Evolutionary conservation across 2,113 vertebrate species (phyloP).

Genomic region (Atrichornis clamosus): DNA sequence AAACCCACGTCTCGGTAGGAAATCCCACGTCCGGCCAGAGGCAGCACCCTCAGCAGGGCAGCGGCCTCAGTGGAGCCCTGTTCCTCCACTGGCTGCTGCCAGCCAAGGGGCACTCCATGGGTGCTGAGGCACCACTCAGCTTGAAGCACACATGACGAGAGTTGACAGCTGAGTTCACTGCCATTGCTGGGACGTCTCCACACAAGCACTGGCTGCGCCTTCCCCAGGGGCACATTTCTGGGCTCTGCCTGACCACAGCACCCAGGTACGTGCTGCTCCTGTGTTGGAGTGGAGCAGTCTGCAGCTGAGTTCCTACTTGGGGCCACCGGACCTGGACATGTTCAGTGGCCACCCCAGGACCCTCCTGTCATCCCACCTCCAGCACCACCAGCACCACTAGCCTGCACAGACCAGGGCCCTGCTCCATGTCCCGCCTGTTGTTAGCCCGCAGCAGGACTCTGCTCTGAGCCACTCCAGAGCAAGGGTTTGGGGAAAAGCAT

Average conservation of each 20-base stretch:
- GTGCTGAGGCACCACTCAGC: neutral
- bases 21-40: neutral
- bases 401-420: neutral
- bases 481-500: neutral
- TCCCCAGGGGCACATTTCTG: neutral
- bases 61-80: neutral
- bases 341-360: neutral
- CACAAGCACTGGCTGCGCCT: neutral
- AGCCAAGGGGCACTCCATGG: neutral
- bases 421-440: rapidly evolving
- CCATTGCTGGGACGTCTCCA: neutral
- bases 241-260: neutral
- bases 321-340: neutral
- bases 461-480: neutral
- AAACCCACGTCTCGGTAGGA: neutral
- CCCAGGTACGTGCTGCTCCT: neutral
- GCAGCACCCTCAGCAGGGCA: neutral
- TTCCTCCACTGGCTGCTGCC: neutral
- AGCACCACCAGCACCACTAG: rapidly evolving
- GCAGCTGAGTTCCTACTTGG: neutral
- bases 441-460: neutral
- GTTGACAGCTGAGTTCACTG: rapidly evolving
- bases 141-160: neutral
- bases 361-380: neutral
- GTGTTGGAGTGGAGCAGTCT: neutral